Conservation (phyloP, 2,797 vertebrate species). For the Chelon labrosus region DNA sequence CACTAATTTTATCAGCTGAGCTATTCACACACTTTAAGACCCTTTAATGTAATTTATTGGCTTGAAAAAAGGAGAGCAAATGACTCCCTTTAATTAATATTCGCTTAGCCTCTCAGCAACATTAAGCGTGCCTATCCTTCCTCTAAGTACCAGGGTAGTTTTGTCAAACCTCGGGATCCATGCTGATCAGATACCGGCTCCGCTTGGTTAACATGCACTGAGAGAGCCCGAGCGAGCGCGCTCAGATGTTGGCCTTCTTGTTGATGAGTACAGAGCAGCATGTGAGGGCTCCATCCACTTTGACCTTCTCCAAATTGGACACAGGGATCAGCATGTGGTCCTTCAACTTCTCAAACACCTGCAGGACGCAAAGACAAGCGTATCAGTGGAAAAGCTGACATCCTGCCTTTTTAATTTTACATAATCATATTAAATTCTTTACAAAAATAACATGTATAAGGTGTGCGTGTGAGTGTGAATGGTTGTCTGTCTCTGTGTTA, state of each 20-base stretch:
- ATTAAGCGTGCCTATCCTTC: conserved; percentile 8
- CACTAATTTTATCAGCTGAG: conserved; percentile 6
- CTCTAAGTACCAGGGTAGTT: conserved; percentile 20
- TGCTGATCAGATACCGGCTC: conserved; percentile 21
- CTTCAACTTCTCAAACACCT: conserved; percentile 98
- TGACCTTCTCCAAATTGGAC: conserved; percentile 88
- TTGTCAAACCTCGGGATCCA: conserved; percentile 24
- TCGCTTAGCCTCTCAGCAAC: conserved; percentile 11
- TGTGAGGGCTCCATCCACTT: conserved; percentile 93
- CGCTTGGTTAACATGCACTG: conserved; percentile 17
- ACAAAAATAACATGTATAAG: too few species aligned
- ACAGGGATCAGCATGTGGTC: conserved; percentile 95
- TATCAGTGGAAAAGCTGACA: neutral
- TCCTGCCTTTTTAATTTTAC: neutral
- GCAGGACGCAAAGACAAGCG: conserved; percentile 30
- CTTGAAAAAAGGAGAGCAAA: neutral
- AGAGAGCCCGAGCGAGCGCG: conserved; percentile 1
- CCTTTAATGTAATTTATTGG: conserved; percentile 6
- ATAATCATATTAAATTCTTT: too few species aligned
- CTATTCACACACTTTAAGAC: conserved; percentile 16
- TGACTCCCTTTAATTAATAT: neutral
- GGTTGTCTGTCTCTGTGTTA: too few species aligned
- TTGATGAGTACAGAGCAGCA: conserved; percentile 94
- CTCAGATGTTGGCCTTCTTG: conserved; percentile 89
- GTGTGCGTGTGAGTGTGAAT: too few species aligned